Base-by-base conservation (phyloP, 2,113 vertebrate species). In the Boulengeromyrus knoepffleri region DNA sequence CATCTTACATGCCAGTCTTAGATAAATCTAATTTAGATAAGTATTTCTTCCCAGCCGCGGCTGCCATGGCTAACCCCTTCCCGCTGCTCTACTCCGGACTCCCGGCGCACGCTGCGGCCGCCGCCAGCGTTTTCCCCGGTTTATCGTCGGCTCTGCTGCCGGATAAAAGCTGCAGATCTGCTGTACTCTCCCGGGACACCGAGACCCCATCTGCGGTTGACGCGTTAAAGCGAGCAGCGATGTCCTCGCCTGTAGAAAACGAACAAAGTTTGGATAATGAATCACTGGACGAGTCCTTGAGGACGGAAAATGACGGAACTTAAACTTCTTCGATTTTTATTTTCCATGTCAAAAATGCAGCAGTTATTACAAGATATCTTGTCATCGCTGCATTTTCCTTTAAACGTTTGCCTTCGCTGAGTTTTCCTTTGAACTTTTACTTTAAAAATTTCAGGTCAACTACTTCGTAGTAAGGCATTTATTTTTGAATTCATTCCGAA, bases 11-110 rank as follows among this genome's bases (percentile, higher is more conserved):
- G 96, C 97, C 98, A 88, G 95, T 97, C 91, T 95, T 98, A 93
- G 97, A 98, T 91, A 98, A 97, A 90, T 95, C 94, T 92, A 93
- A 95, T 94, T 93, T 97, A 92, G 98, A 99, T 77, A 98, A 97
- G 92, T 97, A 96, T 90, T 95, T 98, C 90, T 98, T 97, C 92
- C 97, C 97, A 0, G 94, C 95, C 13, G 90, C 94, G n/a, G 93
- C 95, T 1, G 95, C 96, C 8, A 93, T 96, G 0, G 93, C 94
- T 0, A 95, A 94, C 9, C 97, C 97, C 0, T 96, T 98, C 92
- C 97, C 97, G 0, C 96, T 97, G 92, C 92, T 99, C 0, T 97
- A 97, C 92, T 96, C 97, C 0, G 95, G 96, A 85, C 89, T 96
- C 86, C 93, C 95, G 0, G 95, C 96, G 0, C 96, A 96, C 2